Conservation (phyloP, 1,140 invertebrate genomes). For the Drosophila sproati region DNA sequence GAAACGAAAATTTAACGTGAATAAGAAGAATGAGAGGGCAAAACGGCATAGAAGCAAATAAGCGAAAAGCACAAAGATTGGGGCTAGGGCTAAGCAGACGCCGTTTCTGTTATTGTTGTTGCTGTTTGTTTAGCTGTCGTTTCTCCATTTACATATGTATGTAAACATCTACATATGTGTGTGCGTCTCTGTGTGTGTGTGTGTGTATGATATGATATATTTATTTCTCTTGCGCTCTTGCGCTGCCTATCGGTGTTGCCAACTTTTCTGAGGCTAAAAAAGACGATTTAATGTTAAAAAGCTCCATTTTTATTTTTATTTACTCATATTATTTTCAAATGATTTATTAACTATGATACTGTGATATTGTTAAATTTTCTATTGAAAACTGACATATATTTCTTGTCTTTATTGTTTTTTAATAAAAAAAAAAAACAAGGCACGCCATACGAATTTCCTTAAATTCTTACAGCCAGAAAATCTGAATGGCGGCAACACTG, state of each 20-base stretch:
- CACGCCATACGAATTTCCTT: too few species aligned
- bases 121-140: constrained; percentile 67
- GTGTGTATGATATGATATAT: constrained; percentile 17
- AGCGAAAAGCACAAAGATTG: constrained; percentile 59
- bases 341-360: too few species aligned
- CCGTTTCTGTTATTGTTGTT: constrained; percentile 41
- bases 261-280: not conserved
- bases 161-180: not conserved
- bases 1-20: constrained; percentile 28
- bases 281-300: not conserved
- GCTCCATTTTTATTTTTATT: too few species aligned
- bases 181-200: not conserved
- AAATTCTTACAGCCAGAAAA: not conserved
- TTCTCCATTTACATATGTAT: constrained; percentile 66
- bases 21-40: constrained; percentile 24
- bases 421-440: too few species aligned
- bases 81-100: constrained; percentile 59
- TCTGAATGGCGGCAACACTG: not conserved
- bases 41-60: constrained; percentile 44
- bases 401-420: too few species aligned
- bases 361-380: too few species aligned
- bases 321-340: too few species aligned
- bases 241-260: constrained; percentile 7
- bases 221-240: constrained; percentile 35
- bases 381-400: too few species aligned